phyloP scores from a whole-genome alignment of 2,113 vertebrate genomes.

The Riparia riparia region DNA sequence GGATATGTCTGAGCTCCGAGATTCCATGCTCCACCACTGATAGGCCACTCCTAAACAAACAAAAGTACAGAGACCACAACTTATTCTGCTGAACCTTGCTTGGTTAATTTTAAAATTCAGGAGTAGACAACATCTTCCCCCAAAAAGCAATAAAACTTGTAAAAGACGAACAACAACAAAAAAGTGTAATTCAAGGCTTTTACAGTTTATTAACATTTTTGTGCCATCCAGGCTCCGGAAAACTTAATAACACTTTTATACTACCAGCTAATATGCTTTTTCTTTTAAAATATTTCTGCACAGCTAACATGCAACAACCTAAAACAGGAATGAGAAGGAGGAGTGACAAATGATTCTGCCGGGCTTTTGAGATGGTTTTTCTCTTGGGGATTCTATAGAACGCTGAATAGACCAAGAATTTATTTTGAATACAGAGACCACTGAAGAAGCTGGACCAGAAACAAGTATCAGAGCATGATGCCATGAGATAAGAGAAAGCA shows the following conservation, averaged over 20 bases:
- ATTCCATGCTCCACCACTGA: constrained; percentile 94
- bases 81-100: neutral
- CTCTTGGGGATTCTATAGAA: neutral
- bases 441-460: neutral
- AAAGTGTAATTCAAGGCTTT: neutral
- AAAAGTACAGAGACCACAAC: neutral
- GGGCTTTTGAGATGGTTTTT: neutral
- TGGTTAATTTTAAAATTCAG: neutral
- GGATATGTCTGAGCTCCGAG: constrained; percentile 93
- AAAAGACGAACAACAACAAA: neutral
- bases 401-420: neutral
- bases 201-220: neutral
- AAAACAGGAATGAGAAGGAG: neutral
- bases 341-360: neutral
- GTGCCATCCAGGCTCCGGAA: neutral
- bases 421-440: neutral
- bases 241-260: neutral
- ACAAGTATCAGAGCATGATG: neutral
- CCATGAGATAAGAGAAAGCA: neutral
- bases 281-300: neutral
- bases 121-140: neutral
- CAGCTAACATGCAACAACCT: neutral
- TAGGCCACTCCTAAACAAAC: constrained; percentile 91
- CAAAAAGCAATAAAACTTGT: neutral
- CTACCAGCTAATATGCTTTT: neutral